Evolutionary conservation across 2,797 vertebrate species (phyloP).

Genomic region (Rhadinocentrus ornatus): DNA sequence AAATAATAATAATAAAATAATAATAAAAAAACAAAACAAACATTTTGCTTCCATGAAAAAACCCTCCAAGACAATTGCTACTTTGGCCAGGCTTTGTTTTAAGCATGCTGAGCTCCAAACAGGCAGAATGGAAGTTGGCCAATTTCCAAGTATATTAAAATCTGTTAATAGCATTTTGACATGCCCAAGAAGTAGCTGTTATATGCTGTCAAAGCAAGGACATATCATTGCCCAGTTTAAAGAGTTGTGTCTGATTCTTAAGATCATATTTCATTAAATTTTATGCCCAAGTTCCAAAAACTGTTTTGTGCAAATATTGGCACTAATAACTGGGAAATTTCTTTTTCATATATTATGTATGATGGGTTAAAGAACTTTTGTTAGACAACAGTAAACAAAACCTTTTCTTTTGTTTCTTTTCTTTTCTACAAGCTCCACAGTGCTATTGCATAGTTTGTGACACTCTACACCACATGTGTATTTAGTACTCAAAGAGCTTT

Average conservation of each 20-base stretch:
- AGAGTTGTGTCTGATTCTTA: neutral
- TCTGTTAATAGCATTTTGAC: conserved; percentile 1
- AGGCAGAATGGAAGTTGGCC: neutral
- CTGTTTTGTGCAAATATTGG: conserved; percentile 7
- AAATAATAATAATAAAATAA: too few species aligned
- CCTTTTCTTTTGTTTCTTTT: neutral
- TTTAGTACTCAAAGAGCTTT: neutral
- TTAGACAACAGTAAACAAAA: neutral
- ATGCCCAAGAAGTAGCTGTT: conserved; percentile 1
- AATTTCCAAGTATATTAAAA: conserved; percentile 11
- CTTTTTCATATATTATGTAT: conserved; percentile 11
- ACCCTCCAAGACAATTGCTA: neutral
- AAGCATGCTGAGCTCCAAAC: conserved; percentile 7
- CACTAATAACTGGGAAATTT: neutral
- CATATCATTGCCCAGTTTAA: neutral
- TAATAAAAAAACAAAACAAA: neutral
- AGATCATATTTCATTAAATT: neutral
- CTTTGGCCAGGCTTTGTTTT: conserved; percentile 2
- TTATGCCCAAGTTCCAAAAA: conserved; percentile 4
- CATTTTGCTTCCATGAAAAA: conserved; percentile 5
- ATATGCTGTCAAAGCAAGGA: conserved; percentile 11
- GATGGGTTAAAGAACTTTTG: neutral
- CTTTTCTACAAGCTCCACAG: neutral
- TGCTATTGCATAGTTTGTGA: neutral
- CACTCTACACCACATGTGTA: neutral